Evolutionary conservation across 2,888 invertebrate genomes (phyloP), one percentile per base, ranked within the genome.

Genomic region (Drosophila fungiperda): DNA sequence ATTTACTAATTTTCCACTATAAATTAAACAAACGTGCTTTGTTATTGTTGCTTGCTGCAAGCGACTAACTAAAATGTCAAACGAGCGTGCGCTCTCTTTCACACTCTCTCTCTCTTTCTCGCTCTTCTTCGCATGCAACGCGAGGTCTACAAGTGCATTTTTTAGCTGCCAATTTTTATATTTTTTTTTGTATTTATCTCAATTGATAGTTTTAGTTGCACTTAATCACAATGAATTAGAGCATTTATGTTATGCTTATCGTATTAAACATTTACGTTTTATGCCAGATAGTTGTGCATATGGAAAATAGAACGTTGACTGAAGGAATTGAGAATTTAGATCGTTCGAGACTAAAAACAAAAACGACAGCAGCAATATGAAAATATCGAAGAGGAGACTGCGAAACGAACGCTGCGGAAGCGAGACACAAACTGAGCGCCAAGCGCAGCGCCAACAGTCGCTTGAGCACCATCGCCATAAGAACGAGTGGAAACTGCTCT

Each of bases 291-390:
- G 75, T 60, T 83, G 79, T 81, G 83, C 87, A 86, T 86, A 81
- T 86, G 87, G 77, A 68, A 45, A 45, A 72, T 50, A 55, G 54
- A 58, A 69, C 59, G 26, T 68, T 62, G 65, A 38, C 66, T 50
- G 49, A 32, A 20, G 33, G 68, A 83, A 86, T 87, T 76, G 65
- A 80, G 82, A 85, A 83, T 78, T 74, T 80, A 82, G 87, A 85
- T 84, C 84, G 81, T 60, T 49, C 65, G 53, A 73, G 53, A 73
- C 60, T 66, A 49, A 66, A 68, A 32, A 48, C 74, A 57, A 66
- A 63, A 40, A 26, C 68, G 61, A 62, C 69, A 66, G 15, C 53
- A 38, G 55, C 38, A 38, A 29, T 38, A 23, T 15, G 23, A 45
- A 45, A 79, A 69, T 38, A 59, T 35, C 57, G 40, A 62, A 59